Evolutionary conservation across 2,113 vertebrate species (phyloP).

Genomic region (Motacilla alba): DNA sequence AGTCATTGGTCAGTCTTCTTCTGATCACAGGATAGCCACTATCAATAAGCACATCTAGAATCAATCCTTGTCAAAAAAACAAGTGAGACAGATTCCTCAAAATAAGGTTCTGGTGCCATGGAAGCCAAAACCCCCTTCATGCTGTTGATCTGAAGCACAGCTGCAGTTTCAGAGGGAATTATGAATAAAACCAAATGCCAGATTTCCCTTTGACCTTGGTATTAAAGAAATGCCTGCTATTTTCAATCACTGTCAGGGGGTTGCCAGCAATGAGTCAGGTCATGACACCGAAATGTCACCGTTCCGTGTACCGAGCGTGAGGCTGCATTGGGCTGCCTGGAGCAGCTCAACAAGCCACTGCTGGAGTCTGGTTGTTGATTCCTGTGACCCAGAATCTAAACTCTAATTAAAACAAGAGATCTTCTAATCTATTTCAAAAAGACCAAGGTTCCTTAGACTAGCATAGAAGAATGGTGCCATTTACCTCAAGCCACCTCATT

Average conservation of each 20-base stretch:
- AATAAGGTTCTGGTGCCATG: not conserved
- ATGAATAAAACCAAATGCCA: not conserved
- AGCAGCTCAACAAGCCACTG: not conserved
- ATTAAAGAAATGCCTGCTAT: not conserved
- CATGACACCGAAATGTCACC: not conserved
- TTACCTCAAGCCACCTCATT: not conserved
- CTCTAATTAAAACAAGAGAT: not conserved
- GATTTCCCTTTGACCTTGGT: not conserved
- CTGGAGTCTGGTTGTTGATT: not conserved
- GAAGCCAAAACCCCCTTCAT: not conserved
- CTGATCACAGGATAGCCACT: not conserved
- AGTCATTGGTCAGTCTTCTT: not conserved
- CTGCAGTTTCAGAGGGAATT: not conserved
- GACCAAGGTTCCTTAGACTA: not conserved
- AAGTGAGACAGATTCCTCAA: not conserved
- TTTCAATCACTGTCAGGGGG: not conserved
- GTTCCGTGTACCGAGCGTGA: not conserved
- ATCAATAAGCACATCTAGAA: not conserved
- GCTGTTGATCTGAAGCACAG: not conserved
- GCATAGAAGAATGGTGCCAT: not conserved
- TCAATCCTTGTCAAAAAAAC: not conserved
- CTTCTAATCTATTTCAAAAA: not conserved
- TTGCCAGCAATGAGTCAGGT: not conserved
- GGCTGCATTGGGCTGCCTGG: not conserved
- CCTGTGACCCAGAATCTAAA: not conserved